Base-by-base conservation (phyloP, 2,797 vertebrate species). In the Acanthurus lineatus region DNA sequence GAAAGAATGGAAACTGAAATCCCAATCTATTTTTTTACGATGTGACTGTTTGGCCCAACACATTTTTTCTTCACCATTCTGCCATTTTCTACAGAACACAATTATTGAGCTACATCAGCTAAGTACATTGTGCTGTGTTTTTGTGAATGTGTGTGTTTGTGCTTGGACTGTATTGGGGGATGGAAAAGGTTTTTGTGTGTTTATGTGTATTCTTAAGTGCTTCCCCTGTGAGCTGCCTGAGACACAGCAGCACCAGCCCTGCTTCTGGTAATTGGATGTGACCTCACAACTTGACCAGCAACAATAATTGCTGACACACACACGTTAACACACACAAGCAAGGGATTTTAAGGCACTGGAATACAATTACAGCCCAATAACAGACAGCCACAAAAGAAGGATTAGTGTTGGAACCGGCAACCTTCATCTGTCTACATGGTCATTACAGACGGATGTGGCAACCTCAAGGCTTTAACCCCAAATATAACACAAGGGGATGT, bases 391-490 rank as follows among this genome's bases (percentile, higher is more conserved):
- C 86, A 86, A 84, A 86, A 84, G 81, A 74, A 15, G 86, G 90
- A 92, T 92, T 93, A 89, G 80, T 87, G 87, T 80, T 84, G 72
- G 59, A 84, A 87, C 81, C 89, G 85, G 86, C 86, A 86, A 89
- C 87, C 88, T 89, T 90, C 84, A 67, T 85, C 32, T 59, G 77
- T 84, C 85, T 77, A 84, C 86, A 88, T 70, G 76, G 78, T 85
- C 82, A 88, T 89, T 85, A 85, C 44, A 75, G 73, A 65, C 76
- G 60, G 68, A 85, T 82, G 76, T 87, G 45, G 74, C 74, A 81
- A 76, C 86, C 84, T 70, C 38, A 32, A 52, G 76, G 73, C 65
- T 78, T 70, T 75, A 75, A 83, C 74, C 75, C 75, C 75, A 32
- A n/a, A 9, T 45, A 44, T 19, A 77, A 38, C 57, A 65, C 49